Percentiles rank a stretch among this genome's conserved stretches.
Conservation (phyloP, 2,797 vertebrate genomes). For the Ctenochaetus hawaiiensis region DNA sequence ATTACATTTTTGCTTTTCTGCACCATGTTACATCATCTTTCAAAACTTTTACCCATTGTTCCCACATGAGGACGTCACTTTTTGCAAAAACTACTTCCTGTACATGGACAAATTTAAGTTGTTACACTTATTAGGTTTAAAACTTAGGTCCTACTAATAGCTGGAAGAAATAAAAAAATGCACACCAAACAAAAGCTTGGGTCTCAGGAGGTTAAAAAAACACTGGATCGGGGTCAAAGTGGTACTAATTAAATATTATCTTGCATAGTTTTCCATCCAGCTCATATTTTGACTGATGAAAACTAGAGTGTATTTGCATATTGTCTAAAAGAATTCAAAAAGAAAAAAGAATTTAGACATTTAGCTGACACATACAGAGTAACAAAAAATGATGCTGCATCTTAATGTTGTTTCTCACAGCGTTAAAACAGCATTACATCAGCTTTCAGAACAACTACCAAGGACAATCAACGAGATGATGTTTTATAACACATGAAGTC, state of each 20-base stretch:
- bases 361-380: not conserved
- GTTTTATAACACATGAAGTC: not conserved
- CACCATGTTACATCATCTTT: too few relatives aligned
- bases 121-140: too few relatives aligned
- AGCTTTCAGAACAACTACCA: not conserved
- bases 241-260: not conserved
- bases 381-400: not conserved
- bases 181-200: too few relatives aligned
- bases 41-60: too few relatives aligned
- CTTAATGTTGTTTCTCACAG: not conserved
- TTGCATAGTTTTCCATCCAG: not conserved
- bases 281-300: not conserved
- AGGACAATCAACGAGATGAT: not conserved
- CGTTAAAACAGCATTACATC: not conserved
- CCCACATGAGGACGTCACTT: too few relatives aligned
- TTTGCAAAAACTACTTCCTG: too few relatives aligned
- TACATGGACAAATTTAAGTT: too few relatives aligned
- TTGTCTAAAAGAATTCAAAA: too few relatives aligned
- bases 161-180: too few relatives aligned
- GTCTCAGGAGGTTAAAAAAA: too few relatives aligned
- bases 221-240: not conserved
- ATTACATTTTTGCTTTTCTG: too few relatives aligned
- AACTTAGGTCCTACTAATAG: too few relatives aligned
- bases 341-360: not conserved
- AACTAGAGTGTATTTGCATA: not conserved